Conservation (phyloP, 2,888 invertebrate species). For the Ophion slaviceki region DNA sequence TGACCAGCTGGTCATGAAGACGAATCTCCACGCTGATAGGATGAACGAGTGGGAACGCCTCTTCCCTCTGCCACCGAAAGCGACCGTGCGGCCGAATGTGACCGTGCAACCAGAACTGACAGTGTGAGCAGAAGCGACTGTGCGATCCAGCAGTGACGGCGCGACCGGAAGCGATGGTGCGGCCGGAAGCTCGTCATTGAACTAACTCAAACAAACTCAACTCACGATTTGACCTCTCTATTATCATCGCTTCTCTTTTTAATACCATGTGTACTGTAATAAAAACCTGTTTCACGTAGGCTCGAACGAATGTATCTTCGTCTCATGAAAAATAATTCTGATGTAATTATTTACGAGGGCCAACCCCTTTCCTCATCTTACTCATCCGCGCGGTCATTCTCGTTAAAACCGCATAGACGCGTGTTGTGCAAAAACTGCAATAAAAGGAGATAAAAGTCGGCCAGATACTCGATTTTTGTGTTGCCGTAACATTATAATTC, state of each 20-base stretch:
- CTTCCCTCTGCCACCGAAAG: slow-evolving; percentile 74
- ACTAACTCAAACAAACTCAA: background rate
- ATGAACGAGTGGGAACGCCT: slow-evolving; percentile 82
- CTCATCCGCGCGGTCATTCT: no score
- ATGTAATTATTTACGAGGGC: background rate
- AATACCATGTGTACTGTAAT: background rate
- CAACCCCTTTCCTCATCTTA: no score
- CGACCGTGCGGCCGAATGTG: background rate
- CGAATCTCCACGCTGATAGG: slow-evolving; percentile 81
- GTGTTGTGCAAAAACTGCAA: no score
- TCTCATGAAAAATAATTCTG: background rate
- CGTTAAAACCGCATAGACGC: no score
- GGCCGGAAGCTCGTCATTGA: background rate
- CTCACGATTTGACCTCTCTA: background rate
- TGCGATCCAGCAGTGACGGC: no score
- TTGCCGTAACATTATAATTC: no score
- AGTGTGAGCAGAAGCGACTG: no score
- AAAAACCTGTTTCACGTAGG: background rate
- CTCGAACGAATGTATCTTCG: background rate
- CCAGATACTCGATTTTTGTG: no score
- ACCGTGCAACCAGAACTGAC: no score
- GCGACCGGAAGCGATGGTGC: no score
- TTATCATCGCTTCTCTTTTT: background rate
- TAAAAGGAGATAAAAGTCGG: no score
- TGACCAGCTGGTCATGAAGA: slow-evolving; percentile 79